A percentile compares a stretch with the other conserved stretches of the same genome.
Evolutionary conservation across 2,888 invertebrate genomes (phyloP).

Genomic region (Dioctria rufipes): DNA sequence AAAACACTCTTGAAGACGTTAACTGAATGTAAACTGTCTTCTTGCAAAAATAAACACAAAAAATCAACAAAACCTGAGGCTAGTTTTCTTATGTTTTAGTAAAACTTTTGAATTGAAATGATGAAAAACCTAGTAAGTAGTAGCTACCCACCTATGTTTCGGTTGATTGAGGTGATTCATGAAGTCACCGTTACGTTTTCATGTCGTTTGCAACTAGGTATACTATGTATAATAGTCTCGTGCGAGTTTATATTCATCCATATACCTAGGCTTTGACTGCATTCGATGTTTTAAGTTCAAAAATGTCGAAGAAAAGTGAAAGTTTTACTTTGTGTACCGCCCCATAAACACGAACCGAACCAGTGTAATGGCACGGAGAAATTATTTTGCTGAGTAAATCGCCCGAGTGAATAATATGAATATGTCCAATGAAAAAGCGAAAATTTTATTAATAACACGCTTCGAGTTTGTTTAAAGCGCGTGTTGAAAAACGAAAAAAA

Average conservation of each 20-base stretch:
- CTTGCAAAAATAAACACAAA: background rate
- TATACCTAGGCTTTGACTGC: background rate
- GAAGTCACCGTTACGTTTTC: slow-evolving; percentile 22
- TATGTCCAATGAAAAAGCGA: slow-evolving; percentile 3
- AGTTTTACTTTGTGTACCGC: slow-evolving; percentile 15
- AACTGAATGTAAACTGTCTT: background rate
- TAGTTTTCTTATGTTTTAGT: background rate
- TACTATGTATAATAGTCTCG: background rate
- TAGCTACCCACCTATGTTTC: background rate
- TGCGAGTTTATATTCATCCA: too few species aligned
- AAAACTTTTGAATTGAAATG: slow-evolving; percentile 1
- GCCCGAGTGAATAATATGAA: slow-evolving; percentile 7
- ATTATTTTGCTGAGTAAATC: background rate
- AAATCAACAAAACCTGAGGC: background rate
- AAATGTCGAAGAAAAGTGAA: slow-evolving; percentile 40
- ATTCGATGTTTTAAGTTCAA: background rate
- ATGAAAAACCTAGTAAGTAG: background rate
- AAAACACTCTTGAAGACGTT: slow-evolving; percentile 6
- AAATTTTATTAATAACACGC: slow-evolving; percentile 3
- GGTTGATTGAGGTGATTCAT: slow-evolving; percentile 22
- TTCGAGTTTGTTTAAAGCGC: background rate
- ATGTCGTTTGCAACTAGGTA: background rate
- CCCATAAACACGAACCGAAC: background rate
- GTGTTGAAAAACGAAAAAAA: background rate
- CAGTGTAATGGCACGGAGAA: background rate